A percentile compares a stretch with the other conserved stretches of the same genome.
Conservation (phyloP, 2,888 invertebrate genomes). For the Heliconius cydno region DNA sequence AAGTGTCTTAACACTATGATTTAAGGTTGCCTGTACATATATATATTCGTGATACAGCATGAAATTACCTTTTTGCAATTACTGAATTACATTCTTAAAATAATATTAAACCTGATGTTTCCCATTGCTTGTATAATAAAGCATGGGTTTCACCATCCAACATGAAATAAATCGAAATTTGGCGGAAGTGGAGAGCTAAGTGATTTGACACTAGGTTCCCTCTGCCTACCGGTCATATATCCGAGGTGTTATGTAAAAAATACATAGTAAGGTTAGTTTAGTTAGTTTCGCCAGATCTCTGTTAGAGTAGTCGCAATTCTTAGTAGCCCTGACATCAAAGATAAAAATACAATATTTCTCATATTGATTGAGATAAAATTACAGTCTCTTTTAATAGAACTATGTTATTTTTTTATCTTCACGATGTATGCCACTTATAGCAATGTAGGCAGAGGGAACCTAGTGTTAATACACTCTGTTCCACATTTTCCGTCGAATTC, state of each 20-base stretch:
- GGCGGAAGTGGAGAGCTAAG: not conserved
- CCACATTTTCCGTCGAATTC: too few relatives aligned
- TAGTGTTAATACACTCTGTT: not conserved
- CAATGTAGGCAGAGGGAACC: not conserved
- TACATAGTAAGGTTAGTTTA: not conserved
- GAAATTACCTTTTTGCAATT: too few relatives aligned
- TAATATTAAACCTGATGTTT: too few relatives aligned
- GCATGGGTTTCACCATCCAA: too few relatives aligned
- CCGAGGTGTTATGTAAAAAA: not conserved
- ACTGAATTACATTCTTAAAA: too few relatives aligned
- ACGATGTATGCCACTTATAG: not conserved
- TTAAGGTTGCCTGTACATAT: too few relatives aligned
- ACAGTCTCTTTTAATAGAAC: not conserved
- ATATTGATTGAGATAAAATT: conserved; percentile 2
- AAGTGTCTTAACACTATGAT: too few relatives aligned
- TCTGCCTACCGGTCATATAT: not conserved
- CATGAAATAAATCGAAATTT: too few relatives aligned
- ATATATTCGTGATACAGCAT: too few relatives aligned
- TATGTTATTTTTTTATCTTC: not conserved
- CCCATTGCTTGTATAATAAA: too few relatives aligned
- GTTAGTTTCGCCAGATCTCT: not conserved
- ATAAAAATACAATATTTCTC: not conserved
- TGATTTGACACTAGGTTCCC: not conserved
- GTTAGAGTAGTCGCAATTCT: not conserved
- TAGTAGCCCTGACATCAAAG: not conserved